Percentiles rank a stretch among this genome's conserved stretches.
Conservation (phyloP, 2,888 invertebrate genomes). For the Drosophila yooni region DNA sequence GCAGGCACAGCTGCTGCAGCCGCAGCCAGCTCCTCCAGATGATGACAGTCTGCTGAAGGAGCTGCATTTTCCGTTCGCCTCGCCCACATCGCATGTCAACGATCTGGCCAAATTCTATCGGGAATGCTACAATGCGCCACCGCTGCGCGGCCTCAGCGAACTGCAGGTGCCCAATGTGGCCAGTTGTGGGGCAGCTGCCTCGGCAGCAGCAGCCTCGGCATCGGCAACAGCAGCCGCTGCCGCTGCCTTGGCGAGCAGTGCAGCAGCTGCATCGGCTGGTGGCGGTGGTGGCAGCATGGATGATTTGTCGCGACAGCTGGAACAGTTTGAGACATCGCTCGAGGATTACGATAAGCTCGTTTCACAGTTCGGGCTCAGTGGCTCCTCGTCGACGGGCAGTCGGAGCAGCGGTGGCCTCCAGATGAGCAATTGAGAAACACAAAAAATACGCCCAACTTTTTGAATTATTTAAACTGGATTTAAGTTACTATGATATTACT, state of each 20-base stretch:
- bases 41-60: constrained; percentile 85
- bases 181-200: constrained; percentile 37
- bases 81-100: constrained; percentile 83
- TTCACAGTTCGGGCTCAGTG: constrained; percentile 82
- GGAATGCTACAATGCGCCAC: constrained; percentile 85
- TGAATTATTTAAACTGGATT: constrained; percentile 35
- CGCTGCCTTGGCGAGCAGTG: constrained; percentile 41
- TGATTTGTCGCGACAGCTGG: constrained; percentile 84
- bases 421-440: constrained; percentile 74
- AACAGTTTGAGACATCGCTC: constrained; percentile 85
- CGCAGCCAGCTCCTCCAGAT: constrained; percentile 67
- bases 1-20: constrained; percentile 41
- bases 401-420: constrained; percentile 81
- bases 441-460: neutral
- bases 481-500: constrained; percentile 59
- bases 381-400: constrained; percentile 82
- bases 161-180: constrained; percentile 51
- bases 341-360: constrained; percentile 85
- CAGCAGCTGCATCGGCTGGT: constrained; percentile 24
- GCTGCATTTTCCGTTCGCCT: constrained; percentile 85
- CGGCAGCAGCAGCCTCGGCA: constrained; percentile 42
- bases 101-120: constrained; percentile 85
- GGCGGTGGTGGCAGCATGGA: constrained; percentile 67
- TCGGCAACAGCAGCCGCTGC: constrained; percentile 47
- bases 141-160: constrained; percentile 75